These are phyloP conservation scores for Tryphoninae sp. DNA, from an alignment of 2,888 invertebrate genomes.

Conservation along the genomic window DNA sequence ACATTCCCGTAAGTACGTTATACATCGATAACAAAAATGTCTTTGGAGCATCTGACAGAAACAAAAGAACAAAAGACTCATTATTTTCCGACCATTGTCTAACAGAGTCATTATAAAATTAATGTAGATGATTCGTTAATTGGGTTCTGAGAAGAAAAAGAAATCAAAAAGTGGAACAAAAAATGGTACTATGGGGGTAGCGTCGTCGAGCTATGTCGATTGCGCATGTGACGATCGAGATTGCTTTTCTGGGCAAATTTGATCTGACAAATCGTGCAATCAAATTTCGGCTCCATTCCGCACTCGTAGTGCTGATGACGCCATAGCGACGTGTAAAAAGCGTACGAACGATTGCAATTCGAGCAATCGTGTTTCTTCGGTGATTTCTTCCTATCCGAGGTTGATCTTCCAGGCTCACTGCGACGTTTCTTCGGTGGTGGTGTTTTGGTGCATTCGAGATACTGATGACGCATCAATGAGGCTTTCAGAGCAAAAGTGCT, in stretches of 20 bases:
- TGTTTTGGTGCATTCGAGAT: conserved; percentile 69
- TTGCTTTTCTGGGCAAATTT: conserved; percentile 84
- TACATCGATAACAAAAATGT: conserved; percentile 35
- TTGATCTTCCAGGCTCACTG: conserved; percentile 32
- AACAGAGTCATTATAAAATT: conserved; percentile 24
- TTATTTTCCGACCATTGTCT: conserved; percentile 7
- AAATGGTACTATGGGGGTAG: neutral
- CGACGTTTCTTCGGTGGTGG: conserved; percentile 50
- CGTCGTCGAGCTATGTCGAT: conserved; percentile 68
- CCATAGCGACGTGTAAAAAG: conserved; percentile 78
- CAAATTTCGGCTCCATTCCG: conserved; percentile 84
- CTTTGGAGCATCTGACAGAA: conserved; percentile 26
- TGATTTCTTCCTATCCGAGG: conserved; percentile 50
- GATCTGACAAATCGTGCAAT: conserved; percentile 84
- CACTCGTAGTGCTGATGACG: conserved; percentile 83
- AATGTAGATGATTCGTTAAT: neutral
- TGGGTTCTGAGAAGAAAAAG: neutral
- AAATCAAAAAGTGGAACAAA: neutral
- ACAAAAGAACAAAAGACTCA: conserved; percentile 24
- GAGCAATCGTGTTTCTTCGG: conserved; percentile 73
- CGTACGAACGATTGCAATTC: conserved; percentile 73
- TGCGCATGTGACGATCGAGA: conserved; percentile 81
- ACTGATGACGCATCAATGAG: conserved; percentile 73
- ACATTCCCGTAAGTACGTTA: conserved; percentile 30
- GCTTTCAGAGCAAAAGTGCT: conserved; percentile 74